Percentiles rank a stretch among this genome's conserved stretches.
Conservation (phyloP, 2,113 vertebrate genomes). For the Grus americana region DNA sequence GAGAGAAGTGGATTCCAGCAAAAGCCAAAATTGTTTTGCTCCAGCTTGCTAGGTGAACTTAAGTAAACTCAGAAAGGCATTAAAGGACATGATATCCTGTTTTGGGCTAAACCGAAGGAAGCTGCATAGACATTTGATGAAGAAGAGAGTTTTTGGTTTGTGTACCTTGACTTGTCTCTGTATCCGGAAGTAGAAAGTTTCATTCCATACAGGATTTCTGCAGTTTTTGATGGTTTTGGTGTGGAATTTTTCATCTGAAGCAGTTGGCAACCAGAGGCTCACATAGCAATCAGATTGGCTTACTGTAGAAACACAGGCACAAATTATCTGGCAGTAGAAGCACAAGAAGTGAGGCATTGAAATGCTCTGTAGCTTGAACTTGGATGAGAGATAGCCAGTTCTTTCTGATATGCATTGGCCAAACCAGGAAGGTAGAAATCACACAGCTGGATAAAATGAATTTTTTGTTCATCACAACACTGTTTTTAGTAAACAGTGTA, state of each 20-base stretch:
- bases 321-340: neutral
- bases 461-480: neutral
- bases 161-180: constrained; percentile 76
- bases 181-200: constrained; percentile 77
- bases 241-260: constrained; percentile 59
- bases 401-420: neutral
- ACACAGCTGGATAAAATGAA: neutral
- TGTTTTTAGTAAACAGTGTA: neutral
- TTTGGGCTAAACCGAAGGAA: neutral
- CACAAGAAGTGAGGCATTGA: neutral
- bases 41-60: neutral
- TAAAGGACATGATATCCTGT: neutral
- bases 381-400: neutral
- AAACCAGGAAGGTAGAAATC: neutral
- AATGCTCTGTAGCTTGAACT: neutral
- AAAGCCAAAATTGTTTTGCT: neutral
- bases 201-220: constrained; percentile 78
- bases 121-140: neutral
- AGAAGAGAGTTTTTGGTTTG: neutral
- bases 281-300: constrained; percentile 77
- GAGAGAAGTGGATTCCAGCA: neutral
- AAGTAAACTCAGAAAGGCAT: neutral
- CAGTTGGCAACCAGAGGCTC: constrained; percentile 76
- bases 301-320: constrained; percentile 17
- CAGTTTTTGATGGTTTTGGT: constrained; percentile 73